Evolutionary conservation across 1,140 invertebrate genomes (phyloP).

Genomic region (Drosophila cardini): DNA sequence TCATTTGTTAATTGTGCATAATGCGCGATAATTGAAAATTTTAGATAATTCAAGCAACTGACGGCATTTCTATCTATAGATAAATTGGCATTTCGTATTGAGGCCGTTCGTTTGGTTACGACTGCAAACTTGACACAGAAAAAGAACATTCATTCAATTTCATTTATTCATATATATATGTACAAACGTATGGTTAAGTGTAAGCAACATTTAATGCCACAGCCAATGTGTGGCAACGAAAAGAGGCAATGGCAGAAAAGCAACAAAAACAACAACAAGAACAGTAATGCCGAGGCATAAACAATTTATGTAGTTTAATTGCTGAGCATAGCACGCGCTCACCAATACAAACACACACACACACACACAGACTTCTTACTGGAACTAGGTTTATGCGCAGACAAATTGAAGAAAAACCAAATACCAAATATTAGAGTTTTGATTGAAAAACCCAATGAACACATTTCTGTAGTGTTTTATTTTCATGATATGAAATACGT

Average conservation of each 20-base stretch:
- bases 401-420: background rate
- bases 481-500: background rate
- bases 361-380: background rate
- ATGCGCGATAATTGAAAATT: constrained; percentile 15
- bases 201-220: constrained; percentile 70
- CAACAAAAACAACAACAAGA: background rate
- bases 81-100: constrained; percentile 46
- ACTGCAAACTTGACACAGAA: constrained; percentile 73
- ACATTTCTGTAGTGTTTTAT: too few species aligned
- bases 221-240: constrained; percentile 25
- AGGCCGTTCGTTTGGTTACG: constrained; percentile 40
- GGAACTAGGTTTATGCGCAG: constrained; percentile 33
- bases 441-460: too few species aligned
- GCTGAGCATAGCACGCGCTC: constrained; percentile 54
- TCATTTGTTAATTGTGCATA: constrained; percentile 9
- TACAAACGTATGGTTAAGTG: constrained; percentile 16
- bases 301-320: constrained; percentile 60
- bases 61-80: constrained; percentile 38
- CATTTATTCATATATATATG: constrained; percentile 57
- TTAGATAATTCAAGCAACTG: constrained; percentile 31
- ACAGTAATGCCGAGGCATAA: constrained; percentile 34
- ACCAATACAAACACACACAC: background rate
- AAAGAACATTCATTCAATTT: constrained; percentile 52
- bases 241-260: constrained; percentile 13
- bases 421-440: too few species aligned